Conservation (phyloP, 2,888 invertebrate species). For the Acronicta psi region DNA sequence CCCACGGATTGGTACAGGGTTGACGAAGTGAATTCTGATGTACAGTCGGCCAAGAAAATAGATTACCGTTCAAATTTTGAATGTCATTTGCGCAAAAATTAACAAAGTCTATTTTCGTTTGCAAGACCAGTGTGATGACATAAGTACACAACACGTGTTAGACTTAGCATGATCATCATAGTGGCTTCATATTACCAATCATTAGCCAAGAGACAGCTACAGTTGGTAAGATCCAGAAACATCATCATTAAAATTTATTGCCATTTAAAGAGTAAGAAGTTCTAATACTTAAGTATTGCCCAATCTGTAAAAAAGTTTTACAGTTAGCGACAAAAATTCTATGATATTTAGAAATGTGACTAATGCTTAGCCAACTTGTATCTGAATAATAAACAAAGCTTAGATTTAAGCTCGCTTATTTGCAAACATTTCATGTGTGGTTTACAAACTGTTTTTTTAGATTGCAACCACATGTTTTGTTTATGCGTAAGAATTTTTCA, state of each 20-base stretch:
- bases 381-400: conserved; percentile 29
- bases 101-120: background rate
- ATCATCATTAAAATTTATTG: too few relatives aligned
- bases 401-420: conserved; percentile 8
- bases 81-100: background rate
- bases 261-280: too few relatives aligned
- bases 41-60: conserved; percentile 12
- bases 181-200: too few relatives aligned
- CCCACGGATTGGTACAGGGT: conserved; percentile 57
- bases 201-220: too few relatives aligned
- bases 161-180: too few relatives aligned
- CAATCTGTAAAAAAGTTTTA: conserved; percentile 1
- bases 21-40: conserved; percentile 45
- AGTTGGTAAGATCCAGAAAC: too few relatives aligned
- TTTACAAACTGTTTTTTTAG: conserved; percentile 15
- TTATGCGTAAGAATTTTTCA: conserved; percentile 19
- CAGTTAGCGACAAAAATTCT: too few relatives aligned
- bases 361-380: conserved; percentile 12
- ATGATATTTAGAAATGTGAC: conserved; percentile 33
- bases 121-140: too few relatives aligned
- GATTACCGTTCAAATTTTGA: background rate
- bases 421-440: conserved; percentile 16
- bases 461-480: conserved; percentile 31
- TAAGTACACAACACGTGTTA: too few relatives aligned
- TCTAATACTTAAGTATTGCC: too few relatives aligned